A percentile compares a stretch with the other conserved stretches of the same genome.
These are phyloP conservation scores for Riparia riparia DNA, from an alignment of 2,113 vertebrate genomes.

Conservation along the genomic window DNA sequence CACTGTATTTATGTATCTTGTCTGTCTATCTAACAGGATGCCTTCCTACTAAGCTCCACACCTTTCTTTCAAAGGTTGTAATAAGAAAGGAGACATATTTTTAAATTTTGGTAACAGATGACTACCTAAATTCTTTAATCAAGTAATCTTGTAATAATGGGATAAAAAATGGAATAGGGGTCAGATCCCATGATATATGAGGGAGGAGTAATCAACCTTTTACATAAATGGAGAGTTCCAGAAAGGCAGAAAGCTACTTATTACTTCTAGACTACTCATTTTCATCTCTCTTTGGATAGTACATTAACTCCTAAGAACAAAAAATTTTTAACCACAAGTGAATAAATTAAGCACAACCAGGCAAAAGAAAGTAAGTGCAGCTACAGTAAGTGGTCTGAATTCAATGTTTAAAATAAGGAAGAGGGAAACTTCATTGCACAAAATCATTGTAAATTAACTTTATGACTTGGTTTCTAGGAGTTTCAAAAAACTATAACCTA, in stretches of 20 bases:
- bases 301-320: neutral
- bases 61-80: neutral
- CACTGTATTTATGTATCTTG: neutral
- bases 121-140: neutral
- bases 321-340: neutral
- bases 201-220: neutral
- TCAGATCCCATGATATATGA: neutral
- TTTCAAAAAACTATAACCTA: neutral
- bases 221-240: neutral
- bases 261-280: neutral
- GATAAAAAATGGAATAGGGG: neutral
- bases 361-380: neutral
- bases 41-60: neutral
- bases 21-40: neutral
- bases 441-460: neutral
- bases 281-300: neutral
- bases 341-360: neutral
- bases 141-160: neutral
- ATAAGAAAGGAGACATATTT: neutral
- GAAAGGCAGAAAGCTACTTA: neutral
- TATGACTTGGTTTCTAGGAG: neutral
- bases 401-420: neutral
- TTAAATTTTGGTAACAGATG: neutral
- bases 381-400: neutral
- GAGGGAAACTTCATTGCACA: neutral